Conservation (phyloP, 2,888 invertebrate species). For the Cacoxenus indagator region DNA sequence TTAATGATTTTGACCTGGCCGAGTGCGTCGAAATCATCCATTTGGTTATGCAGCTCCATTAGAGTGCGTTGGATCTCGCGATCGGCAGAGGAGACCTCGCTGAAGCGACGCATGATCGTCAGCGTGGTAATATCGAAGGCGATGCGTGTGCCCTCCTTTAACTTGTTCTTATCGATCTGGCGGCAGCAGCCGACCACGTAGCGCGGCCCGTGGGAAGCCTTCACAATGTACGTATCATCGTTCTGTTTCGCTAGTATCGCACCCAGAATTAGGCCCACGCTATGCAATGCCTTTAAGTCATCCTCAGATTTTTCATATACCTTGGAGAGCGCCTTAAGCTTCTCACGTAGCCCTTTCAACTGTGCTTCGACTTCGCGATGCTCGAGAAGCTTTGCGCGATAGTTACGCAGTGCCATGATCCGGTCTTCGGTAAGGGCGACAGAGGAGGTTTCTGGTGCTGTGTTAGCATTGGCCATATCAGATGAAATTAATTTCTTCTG, state of each 20-base stretch:
- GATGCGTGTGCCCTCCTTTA: slow-evolving; percentile 95
- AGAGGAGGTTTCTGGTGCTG: too few species aligned
- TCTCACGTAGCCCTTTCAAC: slow-evolving; percentile 93
- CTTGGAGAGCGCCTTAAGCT: slow-evolving; percentile 92
- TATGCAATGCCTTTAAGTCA: slow-evolving; percentile 97
- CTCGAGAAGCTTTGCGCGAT: slow-evolving; percentile 91
- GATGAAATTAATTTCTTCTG: background rate
- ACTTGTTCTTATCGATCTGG: slow-evolving; percentile 92
- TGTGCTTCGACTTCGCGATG: slow-evolving; percentile 95
- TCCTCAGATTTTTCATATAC: slow-evolving; percentile 99
- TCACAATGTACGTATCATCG: slow-evolving; percentile 98
- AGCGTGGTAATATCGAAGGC: slow-evolving; percentile 99
- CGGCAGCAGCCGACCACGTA: slow-evolving; percentile 98
- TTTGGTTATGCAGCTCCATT: slow-evolving; percentile 97
- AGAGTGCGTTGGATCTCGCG: slow-evolving; percentile 98
- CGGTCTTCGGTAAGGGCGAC: slow-evolving; percentile 68
- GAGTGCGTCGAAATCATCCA: slow-evolving; percentile 99
- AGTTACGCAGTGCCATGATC: slow-evolving; percentile 88
- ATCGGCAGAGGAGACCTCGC: slow-evolving; percentile 98
- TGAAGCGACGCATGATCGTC: slow-evolving; percentile 98
- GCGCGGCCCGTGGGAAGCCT: slow-evolving; percentile 98
- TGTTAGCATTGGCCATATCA: background rate
- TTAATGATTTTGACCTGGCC: slow-evolving; percentile 99
- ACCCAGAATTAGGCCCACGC: slow-evolving; percentile 99
- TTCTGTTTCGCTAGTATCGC: slow-evolving; percentile 98